These are phyloP conservation scores for Drosophila sp. DNA, from an alignment of 1,140 invertebrate species.

Conservation along the genomic window DNA sequence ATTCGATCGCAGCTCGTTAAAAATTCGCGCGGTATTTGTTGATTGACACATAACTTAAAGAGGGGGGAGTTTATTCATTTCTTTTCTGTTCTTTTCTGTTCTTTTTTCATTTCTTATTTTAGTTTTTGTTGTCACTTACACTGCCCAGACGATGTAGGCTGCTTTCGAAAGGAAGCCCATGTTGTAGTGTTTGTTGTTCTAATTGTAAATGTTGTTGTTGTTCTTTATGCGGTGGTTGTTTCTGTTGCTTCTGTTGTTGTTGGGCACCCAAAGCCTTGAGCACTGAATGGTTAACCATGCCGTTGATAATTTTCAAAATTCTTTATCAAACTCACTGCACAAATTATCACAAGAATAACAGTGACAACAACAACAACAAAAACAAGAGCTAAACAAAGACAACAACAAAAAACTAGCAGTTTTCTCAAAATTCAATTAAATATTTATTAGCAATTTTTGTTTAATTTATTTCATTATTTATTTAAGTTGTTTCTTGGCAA, in stretches of 20 bases:
- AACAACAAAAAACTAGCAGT: constrained; percentile 12
- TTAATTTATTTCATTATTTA: constrained; percentile 4
- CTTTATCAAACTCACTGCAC: constrained; percentile 19
- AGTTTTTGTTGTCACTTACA: constrained; percentile 86
- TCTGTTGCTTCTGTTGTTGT: constrained; percentile 64
- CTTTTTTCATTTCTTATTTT: not conserved
- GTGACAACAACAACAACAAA: constrained; percentile 2
- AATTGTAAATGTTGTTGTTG: constrained; percentile 3
- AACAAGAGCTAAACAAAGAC: too few species aligned
- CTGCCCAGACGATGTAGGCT: constrained; percentile 89
- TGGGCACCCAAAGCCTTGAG: constrained; percentile 46
- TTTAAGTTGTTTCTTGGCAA: constrained; percentile 1
- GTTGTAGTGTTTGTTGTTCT: constrained; percentile 23
- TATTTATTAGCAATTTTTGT: constrained; percentile 23
- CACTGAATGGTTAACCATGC: constrained; percentile 57
- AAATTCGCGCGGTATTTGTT: constrained; percentile 11
- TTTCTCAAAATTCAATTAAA: constrained; percentile 15
- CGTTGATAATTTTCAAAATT: constrained; percentile 35
- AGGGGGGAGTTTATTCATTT: not conserved
- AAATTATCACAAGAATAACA: constrained; percentile 3
- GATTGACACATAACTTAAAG: constrained; percentile 14
- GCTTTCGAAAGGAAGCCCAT: constrained; percentile 90
- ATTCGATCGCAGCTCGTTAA: constrained; percentile 1
- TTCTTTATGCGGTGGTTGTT: constrained; percentile 39
- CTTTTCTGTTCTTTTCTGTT: not conserved